Evolutionary conservation across 2,797 vertebrate genomes (phyloP), one percentile per base, ranked within the genome.

Genomic region (Anomalospiza imberbis): DNA sequence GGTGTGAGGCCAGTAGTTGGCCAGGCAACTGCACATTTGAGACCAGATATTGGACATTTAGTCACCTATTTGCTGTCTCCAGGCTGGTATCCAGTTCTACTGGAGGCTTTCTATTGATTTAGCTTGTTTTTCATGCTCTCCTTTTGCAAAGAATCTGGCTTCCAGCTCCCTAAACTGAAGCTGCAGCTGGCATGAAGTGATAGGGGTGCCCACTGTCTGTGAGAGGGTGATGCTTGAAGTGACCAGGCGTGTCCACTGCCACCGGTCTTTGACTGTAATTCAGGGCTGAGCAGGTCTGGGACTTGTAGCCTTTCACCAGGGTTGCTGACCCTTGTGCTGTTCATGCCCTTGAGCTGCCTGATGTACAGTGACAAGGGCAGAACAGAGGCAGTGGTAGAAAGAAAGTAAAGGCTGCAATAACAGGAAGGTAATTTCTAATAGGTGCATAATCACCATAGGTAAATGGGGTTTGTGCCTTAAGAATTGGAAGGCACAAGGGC

Each of bases 341-440:
- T 36, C 5, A 0, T 51, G 20, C 40, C 42, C 17, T 24, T 3
- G 2, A 45, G 40, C 28, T 68, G 26, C 36, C 57, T 58, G 24
- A 18, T 2, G 0, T 32, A 40, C 0, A 0, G 9, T 21, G 26
- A 34, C 15, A 45, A 36, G 24, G 7, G 40, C 24, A 60, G 40
- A 75, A 77, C 21, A 73, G 45, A 60, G 40, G 31, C 54, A 66
- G 28, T 24, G 40, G 18, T 28, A 47, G 42, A n/a, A 71, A 40
- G 34, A 13, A 61, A 63, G 11, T n/a, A 34, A 83, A 51, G 62
- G 20, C 17, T 29, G 7, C 53, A 42, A 0, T 25, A 75, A 40
- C 6, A 48, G 55, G 29, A 74, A 60, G 38, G 28, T 47, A 22
- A 22, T 70, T 88, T 75, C n/a, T 68, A 48, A 66, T 10, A 61